Conservation (phyloP, 2,888 invertebrate genomes). For the Callosobruchus maculatus region DNA sequence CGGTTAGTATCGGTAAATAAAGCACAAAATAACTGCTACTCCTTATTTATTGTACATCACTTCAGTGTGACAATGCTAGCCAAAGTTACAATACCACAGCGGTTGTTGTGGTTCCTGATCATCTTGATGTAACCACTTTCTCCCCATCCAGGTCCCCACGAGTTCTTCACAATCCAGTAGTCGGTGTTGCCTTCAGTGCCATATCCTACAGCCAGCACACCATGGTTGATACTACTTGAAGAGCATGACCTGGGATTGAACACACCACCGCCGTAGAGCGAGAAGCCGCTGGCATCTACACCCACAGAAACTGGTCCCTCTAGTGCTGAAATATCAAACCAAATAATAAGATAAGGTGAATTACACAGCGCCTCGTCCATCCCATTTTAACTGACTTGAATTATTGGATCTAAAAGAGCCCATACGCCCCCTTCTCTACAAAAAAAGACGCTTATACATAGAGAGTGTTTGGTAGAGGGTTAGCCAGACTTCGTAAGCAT, state of each 20-base stretch:
- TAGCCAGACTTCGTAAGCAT: too few species aligned
- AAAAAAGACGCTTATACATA: too few species aligned
- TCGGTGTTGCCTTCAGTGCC: conserved; percentile 55
- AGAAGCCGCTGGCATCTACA: conserved; percentile 85
- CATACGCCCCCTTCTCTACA: too few species aligned
- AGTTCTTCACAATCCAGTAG: conserved; percentile 68
- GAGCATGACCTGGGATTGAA: conserved; percentile 71
- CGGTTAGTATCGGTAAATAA: neutral
- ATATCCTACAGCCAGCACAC: conserved; percentile 73
- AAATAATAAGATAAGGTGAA: too few species aligned
- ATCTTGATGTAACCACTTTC: conserved; percentile 36
- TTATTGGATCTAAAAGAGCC: too few species aligned
- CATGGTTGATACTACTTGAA: conserved; percentile 68
- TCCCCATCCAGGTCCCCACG: conserved; percentile 52
- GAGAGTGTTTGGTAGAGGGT: too few species aligned
- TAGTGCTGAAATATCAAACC: neutral
- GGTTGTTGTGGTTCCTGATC: conserved; percentile 13
- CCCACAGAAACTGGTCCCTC: conserved; percentile 82
- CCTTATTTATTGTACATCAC: neutral
- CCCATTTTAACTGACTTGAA: too few species aligned
- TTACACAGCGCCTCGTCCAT: too few species aligned
- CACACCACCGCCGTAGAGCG: conserved; percentile 73
- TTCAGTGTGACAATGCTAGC: neutral
- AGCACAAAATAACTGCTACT: neutral
- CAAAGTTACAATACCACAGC: neutral